Evolutionary conservation across 30 jellyfish, hydroid and myxozoan species (phyloP).

Genomic region (Sanderia malayensis): DNA sequence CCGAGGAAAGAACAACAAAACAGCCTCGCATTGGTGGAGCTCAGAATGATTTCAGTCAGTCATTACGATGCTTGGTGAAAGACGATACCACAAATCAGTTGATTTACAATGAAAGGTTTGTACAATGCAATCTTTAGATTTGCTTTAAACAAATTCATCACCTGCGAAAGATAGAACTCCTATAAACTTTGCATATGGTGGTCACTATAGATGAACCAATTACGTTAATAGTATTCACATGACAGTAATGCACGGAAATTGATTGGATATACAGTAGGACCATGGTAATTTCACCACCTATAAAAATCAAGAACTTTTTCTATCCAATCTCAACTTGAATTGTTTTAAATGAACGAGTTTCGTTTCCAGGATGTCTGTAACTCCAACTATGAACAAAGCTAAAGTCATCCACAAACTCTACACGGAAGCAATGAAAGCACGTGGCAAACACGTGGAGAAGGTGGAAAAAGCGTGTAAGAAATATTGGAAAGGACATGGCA

Average conservation of each 20-base stretch:
- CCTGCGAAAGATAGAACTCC: too few relatives aligned
- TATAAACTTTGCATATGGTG: too few relatives aligned
- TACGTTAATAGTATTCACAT: too few relatives aligned
- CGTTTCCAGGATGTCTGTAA: constrained; percentile 14
- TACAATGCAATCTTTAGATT: too few relatives aligned
- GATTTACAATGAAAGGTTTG: constrained; percentile 37
- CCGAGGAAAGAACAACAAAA: not conserved
- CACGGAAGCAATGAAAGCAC: constrained; percentile 38
- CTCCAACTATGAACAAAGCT: constrained; percentile 38
- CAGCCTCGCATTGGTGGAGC: constrained; percentile 41
- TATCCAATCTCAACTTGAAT: too few relatives aligned
- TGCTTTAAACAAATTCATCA: too few relatives aligned
- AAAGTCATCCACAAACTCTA: constrained; percentile 20
- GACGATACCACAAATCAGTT: constrained; percentile 44
- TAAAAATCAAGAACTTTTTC: too few relatives aligned
- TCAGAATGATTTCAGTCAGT: constrained; percentile 33
- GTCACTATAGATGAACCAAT: too few relatives aligned
- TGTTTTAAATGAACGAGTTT: too few relatives aligned
- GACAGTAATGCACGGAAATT: too few relatives aligned
- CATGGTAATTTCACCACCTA: too few relatives aligned
- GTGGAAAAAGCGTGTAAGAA: constrained; percentile 50
- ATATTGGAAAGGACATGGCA: constrained; percentile 48
- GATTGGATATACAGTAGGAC: too few relatives aligned
- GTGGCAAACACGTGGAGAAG: constrained; percentile 24
- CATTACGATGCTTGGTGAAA: constrained; percentile 32